Evolutionary conservation across 2,888 invertebrate genomes (phyloP).

Genomic region (Sinelater perroti): DNA sequence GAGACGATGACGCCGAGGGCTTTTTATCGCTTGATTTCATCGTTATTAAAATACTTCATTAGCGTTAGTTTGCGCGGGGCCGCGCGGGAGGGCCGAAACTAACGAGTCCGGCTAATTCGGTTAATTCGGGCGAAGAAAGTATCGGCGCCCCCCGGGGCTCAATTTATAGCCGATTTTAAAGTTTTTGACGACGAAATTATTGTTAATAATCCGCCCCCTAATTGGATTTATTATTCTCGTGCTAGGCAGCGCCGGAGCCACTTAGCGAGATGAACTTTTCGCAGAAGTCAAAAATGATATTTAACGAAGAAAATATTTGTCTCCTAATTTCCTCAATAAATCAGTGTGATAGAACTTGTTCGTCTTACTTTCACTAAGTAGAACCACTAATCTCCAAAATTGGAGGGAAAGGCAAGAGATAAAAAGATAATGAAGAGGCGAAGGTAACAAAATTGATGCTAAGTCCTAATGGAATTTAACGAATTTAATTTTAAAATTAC

Average conservation of each 20-base stretch:
- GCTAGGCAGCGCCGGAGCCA: too few species aligned
- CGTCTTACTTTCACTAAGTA: background rate
- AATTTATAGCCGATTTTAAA: conserved; percentile 2
- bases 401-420: background rate
- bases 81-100: conserved; percentile 17
- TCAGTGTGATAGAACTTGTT: too few species aligned
- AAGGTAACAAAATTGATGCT: conserved; percentile 2
- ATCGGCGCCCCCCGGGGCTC: background rate
- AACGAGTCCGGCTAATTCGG: conserved; percentile 22
- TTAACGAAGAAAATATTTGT: too few species aligned
- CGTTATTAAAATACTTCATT: conserved; percentile 41
- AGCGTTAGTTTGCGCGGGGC: conserved; percentile 25
- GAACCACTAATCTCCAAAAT: background rate
- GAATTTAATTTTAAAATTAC: conserved; percentile 1
- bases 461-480: background rate
- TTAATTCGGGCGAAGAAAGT: conserved; percentile 20
- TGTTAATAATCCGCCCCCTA: too few species aligned
- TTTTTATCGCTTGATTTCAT: conserved; percentile 44
- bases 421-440: conserved; percentile 1
- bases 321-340: too few species aligned
- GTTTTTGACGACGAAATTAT: too few species aligned
- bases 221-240: too few species aligned
- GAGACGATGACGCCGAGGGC: conserved; percentile 41
- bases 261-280: too few species aligned
- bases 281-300: too few species aligned